Conservation (phyloP, 2,113 vertebrate species). For the Pterocles burchelli region DNA sequence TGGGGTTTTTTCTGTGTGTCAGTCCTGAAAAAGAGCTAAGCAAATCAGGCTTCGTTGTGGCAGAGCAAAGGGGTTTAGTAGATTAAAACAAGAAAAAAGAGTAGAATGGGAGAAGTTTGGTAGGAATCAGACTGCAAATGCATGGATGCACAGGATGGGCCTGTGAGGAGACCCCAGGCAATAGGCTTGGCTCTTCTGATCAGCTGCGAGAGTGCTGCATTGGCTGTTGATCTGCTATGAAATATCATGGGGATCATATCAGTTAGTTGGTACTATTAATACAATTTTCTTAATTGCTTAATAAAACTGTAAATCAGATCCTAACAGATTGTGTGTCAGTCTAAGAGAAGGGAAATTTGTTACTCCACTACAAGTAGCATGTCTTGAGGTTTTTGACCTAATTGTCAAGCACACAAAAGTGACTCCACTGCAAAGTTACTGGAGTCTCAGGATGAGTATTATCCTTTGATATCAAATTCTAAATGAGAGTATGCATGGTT, state of each 20-base stretch:
- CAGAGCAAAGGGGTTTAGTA: not conserved
- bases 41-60: not conserved
- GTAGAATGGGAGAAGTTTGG: not conserved
- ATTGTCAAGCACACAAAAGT: not conserved
- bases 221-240: not conserved
- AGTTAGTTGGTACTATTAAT: not conserved
- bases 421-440: not conserved
- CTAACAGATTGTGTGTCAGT: not conserved
- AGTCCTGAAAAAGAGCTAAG: not conserved
- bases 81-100: not conserved
- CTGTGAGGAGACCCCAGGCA: not conserved
- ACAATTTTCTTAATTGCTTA: not conserved
- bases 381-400: not conserved
- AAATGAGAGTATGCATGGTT: not conserved
- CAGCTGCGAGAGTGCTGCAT: not conserved
- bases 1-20: accelerated
- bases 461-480: not conserved
- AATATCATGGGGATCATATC: not conserved
- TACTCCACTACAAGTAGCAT: not conserved
- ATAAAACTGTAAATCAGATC: not conserved
- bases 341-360: not conserved
- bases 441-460: not conserved
- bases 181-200: accelerated
- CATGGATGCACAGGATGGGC: not conserved
- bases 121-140: not conserved